phyloP scores from a whole-genome alignment of 2,113 vertebrate genomes.

The Actenoides hombroni region DNA sequence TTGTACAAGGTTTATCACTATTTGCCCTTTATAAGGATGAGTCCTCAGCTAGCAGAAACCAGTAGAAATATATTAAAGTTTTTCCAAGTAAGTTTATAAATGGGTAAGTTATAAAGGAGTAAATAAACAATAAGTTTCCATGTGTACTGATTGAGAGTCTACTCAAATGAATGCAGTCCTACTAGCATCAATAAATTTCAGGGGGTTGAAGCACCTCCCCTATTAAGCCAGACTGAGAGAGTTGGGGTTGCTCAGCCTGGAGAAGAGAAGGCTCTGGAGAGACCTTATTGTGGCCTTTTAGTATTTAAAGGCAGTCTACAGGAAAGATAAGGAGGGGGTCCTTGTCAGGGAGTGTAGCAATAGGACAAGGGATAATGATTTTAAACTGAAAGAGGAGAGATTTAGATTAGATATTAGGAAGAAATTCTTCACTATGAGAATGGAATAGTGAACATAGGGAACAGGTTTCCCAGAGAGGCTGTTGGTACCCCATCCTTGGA shows the following conservation, averaged over 20 bases:
- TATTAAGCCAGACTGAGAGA: too few species aligned
- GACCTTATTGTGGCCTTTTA: background rate
- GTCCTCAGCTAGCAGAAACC: background rate
- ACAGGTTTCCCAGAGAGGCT: background rate
- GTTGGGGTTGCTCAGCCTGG: too few species aligned
- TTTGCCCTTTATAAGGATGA: background rate
- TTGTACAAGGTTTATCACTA: rapidly evolving
- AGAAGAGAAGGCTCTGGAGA: background rate
- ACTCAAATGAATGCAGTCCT: background rate
- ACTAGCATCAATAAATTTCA: background rate
- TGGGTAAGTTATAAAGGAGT: background rate
- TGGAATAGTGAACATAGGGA: background rate
- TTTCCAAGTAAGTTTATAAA: background rate
- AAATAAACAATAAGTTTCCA: background rate
- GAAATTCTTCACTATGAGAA: background rate
- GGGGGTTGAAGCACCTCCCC: too few species aligned
- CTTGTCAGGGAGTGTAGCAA: background rate
- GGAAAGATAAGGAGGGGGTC: background rate
- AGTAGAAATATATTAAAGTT: background rate
- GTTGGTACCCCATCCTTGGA: background rate
- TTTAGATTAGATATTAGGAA: background rate
- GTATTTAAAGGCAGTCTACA: background rate
- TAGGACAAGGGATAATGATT: background rate
- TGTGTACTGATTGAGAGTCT: background rate
- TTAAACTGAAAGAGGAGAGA: background rate